Conservation (phyloP, 2,797 vertebrate species). For the Spinus olivaceus region DNA sequence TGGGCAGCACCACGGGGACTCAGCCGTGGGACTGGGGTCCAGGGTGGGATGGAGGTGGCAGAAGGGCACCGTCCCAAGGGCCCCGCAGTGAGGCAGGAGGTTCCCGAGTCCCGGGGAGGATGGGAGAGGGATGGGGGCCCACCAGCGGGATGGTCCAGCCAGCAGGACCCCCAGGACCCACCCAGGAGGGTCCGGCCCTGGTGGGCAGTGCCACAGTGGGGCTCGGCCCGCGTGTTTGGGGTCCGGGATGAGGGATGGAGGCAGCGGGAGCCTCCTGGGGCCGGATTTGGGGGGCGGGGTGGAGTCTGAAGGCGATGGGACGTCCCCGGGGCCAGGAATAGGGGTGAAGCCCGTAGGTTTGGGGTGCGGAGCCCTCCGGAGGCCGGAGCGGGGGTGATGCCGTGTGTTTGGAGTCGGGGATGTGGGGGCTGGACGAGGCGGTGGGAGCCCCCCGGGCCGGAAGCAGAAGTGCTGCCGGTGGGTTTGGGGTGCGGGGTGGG, state of each 20-base stretch:
- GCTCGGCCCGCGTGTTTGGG: neutral
- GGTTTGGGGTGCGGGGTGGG: neutral
- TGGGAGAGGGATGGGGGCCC: neutral
- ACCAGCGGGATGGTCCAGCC: neutral
- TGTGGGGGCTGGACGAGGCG: neutral
- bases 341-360: neutral
- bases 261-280: neutral
- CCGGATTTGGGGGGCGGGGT: too few species aligned
- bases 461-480: neutral
- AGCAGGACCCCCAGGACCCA: neutral
- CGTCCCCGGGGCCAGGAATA: neutral
- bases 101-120: neutral
- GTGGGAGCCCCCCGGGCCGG: neutral
- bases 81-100: neutral
- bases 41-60: neutral
- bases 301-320: neutral
- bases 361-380: neutral
- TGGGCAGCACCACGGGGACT: neutral
- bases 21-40: neutral
- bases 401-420: neutral
- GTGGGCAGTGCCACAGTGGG: neutral
- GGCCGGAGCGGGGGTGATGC: neutral
- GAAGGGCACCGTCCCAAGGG: rapidly evolving
- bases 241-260: neutral
- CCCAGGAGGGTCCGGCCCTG: neutral